These are phyloP conservation scores for Bombus pyrosoma DNA, from an alignment of 1,140 invertebrate genomes.

Conservation along the genomic window DNA sequence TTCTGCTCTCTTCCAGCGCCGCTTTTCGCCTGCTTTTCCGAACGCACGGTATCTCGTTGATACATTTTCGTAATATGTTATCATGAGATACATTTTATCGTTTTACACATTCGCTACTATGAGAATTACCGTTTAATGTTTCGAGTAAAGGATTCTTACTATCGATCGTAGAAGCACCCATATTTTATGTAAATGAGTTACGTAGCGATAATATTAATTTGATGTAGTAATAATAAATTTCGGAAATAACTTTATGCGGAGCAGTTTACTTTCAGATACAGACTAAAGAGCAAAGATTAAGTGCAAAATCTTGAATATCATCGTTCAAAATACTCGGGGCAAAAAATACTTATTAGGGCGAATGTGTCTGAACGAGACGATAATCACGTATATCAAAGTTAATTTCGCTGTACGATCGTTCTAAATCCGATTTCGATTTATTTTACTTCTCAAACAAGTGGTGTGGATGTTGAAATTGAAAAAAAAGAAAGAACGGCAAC, in stretches of 20 bases:
- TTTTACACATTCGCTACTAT: neutral
- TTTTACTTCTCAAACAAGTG: neutral
- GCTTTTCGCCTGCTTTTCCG: conserved; percentile 52
- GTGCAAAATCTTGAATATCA: too few species aligned
- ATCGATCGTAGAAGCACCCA: neutral
- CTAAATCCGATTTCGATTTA: neutral
- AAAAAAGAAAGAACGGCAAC: too few species aligned
- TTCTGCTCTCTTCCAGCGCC: conserved; percentile 15
- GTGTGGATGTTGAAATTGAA: neutral
- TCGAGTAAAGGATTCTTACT: neutral
- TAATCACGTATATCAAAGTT: neutral
- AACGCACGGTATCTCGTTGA: conserved; percentile 63
- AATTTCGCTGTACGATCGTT: neutral
- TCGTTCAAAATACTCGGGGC: too few species aligned
- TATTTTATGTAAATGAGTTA: too few species aligned
- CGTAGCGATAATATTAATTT: neutral
- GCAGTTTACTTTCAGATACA: neutral
- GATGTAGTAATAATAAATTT: neutral
- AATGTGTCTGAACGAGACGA: neutral
- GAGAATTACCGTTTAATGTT: neutral
- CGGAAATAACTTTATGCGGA: too few species aligned
- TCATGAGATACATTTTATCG: neutral
- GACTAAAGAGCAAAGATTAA: neutral
- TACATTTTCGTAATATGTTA: conserved; percentile 49
- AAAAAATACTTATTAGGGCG: too few species aligned